Base-by-base conservation (phyloP, 37 sponge, comb jelly and placozoan genomes). In the Crambe crambe region DNA sequence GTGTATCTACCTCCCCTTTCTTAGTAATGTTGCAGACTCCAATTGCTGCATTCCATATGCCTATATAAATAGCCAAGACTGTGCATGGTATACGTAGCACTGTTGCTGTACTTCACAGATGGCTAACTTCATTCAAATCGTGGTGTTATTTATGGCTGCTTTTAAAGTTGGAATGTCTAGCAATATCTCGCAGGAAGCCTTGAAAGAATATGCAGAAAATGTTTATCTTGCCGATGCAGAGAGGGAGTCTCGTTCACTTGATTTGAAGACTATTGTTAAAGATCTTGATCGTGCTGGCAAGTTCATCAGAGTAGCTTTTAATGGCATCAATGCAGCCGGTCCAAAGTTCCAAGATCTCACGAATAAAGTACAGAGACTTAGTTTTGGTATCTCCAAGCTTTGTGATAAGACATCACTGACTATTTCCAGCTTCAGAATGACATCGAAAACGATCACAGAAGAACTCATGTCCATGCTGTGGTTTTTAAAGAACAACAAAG, bases 371-470 rank as follows among this genome's bases (percentile, higher is more conserved):
- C 51, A 47, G 12, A 47, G 12, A 15, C 51, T 47, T 47, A 12
- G 51, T 12, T 47, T 73, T 66, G 76, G 83, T 35, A 69, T 89
- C 25, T 79, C 90, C 21, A 89, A 63, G 63, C 90, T 89, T 21
- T 89, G 90, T 42, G 90, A 83, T 54, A 83, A 79, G 36, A 79
- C 85, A 0, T 84, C 85, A 26, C 26, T 84, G 20, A 83, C 90
- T 4, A 64, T 83, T 37, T 37, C 79, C 5, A 78, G 73, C 31
- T 89, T 89, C 69, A 83, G 79, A 71, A 23, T 27, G 30, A 80
- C 84, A 1, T 79, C 85, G 15, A 29, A 59, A n/a, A 80, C 54
- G 36, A 75, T 89, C 68, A 44, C 83, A 3, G 35, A 5, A 0
- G 78, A 72, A 37, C 64, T 89, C 27, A 80, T 83, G 63, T 20